phyloP scores from a whole-genome alignment of 2,113 vertebrate genomes.

The Xiphias gladius region DNA sequence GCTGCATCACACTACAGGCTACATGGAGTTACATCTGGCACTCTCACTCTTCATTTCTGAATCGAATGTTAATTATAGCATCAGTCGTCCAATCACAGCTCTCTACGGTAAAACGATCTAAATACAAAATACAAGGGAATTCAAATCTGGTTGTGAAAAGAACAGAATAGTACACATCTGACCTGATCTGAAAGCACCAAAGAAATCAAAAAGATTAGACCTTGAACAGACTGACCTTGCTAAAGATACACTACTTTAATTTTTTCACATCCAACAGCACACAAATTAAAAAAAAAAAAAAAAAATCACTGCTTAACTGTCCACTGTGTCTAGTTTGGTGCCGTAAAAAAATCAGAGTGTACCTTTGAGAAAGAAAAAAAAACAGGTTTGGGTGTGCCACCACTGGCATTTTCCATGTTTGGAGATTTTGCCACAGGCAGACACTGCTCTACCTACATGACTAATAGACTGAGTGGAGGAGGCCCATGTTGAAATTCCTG shows the following conservation, averaged over 20 bases:
- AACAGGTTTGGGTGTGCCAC: constrained; percentile 71
- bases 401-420: constrained; percentile 44
- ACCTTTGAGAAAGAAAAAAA: constrained; percentile 47
- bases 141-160: background rate
- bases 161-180: background rate
- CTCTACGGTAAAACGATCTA: background rate
- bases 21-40: background rate
- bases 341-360: constrained; percentile 25
- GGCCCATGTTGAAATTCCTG: constrained; percentile 61
- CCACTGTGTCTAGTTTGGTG: background rate
- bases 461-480: constrained; percentile 52
- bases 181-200: background rate
- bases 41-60: background rate
- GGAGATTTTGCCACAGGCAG: constrained; percentile 51
- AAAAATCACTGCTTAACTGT: background rate
- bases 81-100: background rate
- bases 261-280: background rate
- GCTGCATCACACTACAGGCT: background rate
- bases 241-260: background rate
- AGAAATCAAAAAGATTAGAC: background rate
- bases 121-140: background rate
- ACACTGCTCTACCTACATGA: constrained; percentile 58
- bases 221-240: background rate
- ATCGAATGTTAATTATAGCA: background rate
- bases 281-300: background rate